Evolutionary conservation across 2,113 vertebrate species (phyloP).

Genomic region (Leptobrachium ailaonicum): DNA sequence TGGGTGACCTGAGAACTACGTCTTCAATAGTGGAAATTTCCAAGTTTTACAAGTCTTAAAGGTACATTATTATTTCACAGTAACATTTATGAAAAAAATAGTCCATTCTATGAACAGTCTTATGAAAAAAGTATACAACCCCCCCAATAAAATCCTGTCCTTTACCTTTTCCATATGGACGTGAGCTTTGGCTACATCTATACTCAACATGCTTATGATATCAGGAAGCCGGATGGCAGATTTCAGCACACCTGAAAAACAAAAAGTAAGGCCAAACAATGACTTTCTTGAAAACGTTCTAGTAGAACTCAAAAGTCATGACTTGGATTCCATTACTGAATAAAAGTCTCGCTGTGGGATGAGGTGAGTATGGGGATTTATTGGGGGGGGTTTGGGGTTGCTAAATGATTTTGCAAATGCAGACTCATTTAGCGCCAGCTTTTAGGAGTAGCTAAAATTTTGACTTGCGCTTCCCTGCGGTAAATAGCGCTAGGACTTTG

Average conservation of each 20-base stretch:
- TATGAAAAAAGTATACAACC: no score
- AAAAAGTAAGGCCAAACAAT: accelerated
- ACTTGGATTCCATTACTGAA: no score
- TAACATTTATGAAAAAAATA: not conserved
- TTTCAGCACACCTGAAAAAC: conserved; percentile 49
- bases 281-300: not conserved
- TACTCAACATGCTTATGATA: conserved; percentile 47
- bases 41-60: not conserved
- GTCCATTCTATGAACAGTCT: no score
- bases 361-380: no score
- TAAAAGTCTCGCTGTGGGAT: no score
- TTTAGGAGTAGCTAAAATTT: no score
- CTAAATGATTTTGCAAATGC: no score
- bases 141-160: not conserved
- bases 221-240: conserved; percentile 53
- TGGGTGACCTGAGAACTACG: not conserved
- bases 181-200: conserved; percentile 31
- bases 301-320: not conserved
- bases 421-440: no score
- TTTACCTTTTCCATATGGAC: conserved; percentile 36
- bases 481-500: no score
- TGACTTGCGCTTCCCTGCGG: no score
- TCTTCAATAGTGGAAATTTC: not conserved
- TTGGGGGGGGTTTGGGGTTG: no score
- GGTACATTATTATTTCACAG: not conserved